phyloP scores from a whole-genome alignment of 2,888 invertebrate genomes.

The Chymomyza procnemis region DNA sequence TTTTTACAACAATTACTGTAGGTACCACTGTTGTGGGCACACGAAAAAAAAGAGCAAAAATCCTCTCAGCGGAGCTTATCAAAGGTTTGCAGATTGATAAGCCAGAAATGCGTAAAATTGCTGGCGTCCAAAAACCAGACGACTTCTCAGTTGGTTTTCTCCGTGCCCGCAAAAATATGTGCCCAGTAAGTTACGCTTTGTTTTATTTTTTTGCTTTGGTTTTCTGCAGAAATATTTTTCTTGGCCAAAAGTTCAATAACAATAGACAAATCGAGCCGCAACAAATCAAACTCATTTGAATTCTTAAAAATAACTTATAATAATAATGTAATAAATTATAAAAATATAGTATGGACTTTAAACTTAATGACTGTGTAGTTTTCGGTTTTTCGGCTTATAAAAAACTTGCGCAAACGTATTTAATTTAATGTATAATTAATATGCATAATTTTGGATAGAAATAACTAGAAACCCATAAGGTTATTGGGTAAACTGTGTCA shows the following conservation, averaged over 20 bases:
- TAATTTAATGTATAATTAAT: neutral
- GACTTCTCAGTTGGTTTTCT: neutral
- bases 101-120: conserved; percentile 14
- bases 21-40: neutral
- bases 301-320: neutral
- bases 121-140: neutral
- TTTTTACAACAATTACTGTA: neutral
- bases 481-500: neutral
- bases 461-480: neutral
- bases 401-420: neutral
- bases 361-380: neutral
- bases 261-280: neutral
- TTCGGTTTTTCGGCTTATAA: neutral
- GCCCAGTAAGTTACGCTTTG: too few relatives aligned
- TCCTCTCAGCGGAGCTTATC: conserved; percentile 2
- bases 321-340: neutral
- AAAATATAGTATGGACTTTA: neutral
- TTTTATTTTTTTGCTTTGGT: neutral
- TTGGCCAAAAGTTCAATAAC: neutral
- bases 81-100: conserved; percentile 13
- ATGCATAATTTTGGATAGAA: neutral
- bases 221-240: neutral
- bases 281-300: neutral
- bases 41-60: neutral
- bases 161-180: neutral